Evolutionary conservation across 2,888 invertebrate species (phyloP).

Genomic region (Aleiodes alternator): DNA sequence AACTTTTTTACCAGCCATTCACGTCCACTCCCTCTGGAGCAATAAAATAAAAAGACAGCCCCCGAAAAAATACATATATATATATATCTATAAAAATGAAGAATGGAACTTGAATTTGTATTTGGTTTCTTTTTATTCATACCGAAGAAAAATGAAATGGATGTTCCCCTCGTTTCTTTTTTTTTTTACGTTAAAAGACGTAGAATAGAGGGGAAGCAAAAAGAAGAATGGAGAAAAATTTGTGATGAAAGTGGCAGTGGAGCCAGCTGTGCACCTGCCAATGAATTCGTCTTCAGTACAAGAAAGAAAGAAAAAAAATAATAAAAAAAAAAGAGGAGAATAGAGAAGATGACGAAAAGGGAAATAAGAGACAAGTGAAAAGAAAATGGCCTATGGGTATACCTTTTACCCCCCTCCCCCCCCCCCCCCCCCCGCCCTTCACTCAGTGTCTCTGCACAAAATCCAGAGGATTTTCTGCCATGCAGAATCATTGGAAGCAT

Average conservation of each 20-base stretch:
- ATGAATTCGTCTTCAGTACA: constrained; percentile 51
- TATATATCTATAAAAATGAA: not conserved
- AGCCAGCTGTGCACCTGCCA: constrained; percentile 51
- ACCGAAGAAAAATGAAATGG: constrained; percentile 41
- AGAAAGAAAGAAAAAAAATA: constrained; percentile 4
- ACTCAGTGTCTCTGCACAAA: constrained; percentile 25
- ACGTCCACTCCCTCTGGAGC: not conserved
- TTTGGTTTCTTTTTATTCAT: constrained; percentile 12
- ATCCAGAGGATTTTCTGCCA: constrained; percentile 20
- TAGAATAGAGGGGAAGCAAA: constrained; percentile 13
- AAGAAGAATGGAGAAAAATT: constrained; percentile 26
- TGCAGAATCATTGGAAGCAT: not conserved
- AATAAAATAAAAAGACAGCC: not conserved
- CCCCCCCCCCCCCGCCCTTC: not conserved
- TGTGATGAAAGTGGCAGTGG: constrained; percentile 25
- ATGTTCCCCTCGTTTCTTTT: constrained; percentile 16
- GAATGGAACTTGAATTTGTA: constrained; percentile 20
- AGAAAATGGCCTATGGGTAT: constrained; percentile 4
- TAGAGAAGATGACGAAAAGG: not conserved
- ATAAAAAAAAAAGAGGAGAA: not conserved
- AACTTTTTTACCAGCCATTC: not conserved
- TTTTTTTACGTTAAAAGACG: constrained; percentile 21
- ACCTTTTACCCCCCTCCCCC: too few relatives aligned
- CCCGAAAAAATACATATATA: not conserved
- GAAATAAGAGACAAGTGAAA: too few relatives aligned